These are phyloP conservation scores for Rhodophaea formosa DNA, from an alignment of 2,888 invertebrate genomes.

Conservation along the genomic window DNA sequence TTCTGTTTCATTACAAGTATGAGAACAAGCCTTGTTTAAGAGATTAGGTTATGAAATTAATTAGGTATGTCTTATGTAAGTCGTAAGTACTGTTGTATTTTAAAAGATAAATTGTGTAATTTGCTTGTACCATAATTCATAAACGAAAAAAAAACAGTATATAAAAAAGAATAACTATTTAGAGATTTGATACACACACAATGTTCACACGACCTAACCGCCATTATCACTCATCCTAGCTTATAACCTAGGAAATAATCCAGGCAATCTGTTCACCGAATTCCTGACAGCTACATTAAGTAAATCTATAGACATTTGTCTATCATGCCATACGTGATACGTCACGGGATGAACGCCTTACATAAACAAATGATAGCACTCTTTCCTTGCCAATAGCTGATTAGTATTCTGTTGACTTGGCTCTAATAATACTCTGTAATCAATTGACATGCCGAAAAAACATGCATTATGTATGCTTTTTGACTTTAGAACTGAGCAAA, in stretches of 20 bases:
- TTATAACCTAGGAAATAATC: not conserved
- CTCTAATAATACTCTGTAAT: not conserved
- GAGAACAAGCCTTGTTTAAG: too few species aligned
- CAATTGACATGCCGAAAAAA: not conserved
- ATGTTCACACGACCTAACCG: not conserved
- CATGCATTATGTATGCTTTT: too few species aligned
- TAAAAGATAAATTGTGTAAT: too few species aligned
- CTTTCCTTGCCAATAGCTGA: slow-evolving; percentile 1
- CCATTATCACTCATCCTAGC: not conserved
- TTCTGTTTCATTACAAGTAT: too few species aligned
- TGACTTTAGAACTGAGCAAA: not conserved
- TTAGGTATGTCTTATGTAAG: too few species aligned
- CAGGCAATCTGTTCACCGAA: not conserved
- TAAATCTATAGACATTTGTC: slow-evolving; percentile 3
- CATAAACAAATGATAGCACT: not conserved
- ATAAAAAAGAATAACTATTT: not conserved
- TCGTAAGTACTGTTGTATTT: too few species aligned
- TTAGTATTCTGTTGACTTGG: not conserved
- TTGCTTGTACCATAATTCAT: too few species aligned
- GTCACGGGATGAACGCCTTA: not conserved
- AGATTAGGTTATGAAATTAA: too few species aligned
- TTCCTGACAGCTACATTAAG: slow-evolving; percentile 1
- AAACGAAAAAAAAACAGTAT: not conserved
- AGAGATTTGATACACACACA: not conserved
- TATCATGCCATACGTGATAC: not conserved